Conservation (phyloP, 2,797 vertebrate species). For the Pogoniulus pusillus region DNA sequence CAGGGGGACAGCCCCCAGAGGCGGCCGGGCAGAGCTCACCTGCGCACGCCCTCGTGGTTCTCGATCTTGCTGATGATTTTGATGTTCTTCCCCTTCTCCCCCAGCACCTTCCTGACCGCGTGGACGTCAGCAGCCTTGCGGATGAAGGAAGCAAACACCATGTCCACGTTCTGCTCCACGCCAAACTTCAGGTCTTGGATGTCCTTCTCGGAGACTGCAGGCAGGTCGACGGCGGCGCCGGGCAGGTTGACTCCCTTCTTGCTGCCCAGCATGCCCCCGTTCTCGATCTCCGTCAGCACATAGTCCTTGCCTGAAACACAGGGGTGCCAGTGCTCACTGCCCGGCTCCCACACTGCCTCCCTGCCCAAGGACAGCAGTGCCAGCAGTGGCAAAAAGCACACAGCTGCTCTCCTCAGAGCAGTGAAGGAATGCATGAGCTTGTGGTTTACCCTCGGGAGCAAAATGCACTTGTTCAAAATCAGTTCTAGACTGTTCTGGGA, state of each 20-base stretch:
- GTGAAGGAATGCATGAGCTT: not conserved
- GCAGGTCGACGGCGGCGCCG: conserved; percentile 92
- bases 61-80: conserved; percentile 99
- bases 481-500: not conserved
- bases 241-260: conserved; percentile 98
- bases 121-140: conserved; percentile 94
- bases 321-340: not conserved
- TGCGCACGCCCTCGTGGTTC: conserved; percentile 96
- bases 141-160: conserved; percentile 98
- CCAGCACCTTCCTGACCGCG: conserved; percentile 89
- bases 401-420: rapidly evolving
- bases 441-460: not conserved
- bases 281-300: conserved; percentile 89
- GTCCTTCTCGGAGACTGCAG: conserved; percentile 94
- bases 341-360: not conserved
- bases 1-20: not conserved
- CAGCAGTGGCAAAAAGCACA: rapidly evolving
- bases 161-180: conserved; percentile 91
- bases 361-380: not conserved
- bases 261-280: conserved; percentile 91
- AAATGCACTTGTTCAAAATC: not conserved
- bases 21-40: conserved; percentile 70
- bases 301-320: conserved; percentile 82
- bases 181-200: conserved; percentile 92
- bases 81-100: conserved; percentile 95